Evolutionary conservation across 2,797 vertebrate genomes (phyloP).

Genomic region (Hapalemur alaotrensis): DNA sequence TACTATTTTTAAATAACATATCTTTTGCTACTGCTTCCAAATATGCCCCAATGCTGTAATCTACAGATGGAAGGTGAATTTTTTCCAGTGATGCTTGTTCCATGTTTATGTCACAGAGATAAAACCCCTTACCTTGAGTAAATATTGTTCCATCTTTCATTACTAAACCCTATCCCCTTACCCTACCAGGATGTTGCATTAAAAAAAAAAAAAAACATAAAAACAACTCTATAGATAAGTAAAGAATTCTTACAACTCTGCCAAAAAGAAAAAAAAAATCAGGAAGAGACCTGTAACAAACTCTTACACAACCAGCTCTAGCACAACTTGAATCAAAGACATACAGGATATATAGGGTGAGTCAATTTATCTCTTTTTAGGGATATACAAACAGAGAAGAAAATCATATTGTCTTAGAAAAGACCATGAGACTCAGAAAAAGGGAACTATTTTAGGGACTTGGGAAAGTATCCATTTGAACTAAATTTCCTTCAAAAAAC

Average conservation of each 20-base stretch:
- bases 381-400: background rate
- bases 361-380: background rate
- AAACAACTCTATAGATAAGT: background rate
- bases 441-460: background rate
- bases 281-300: background rate
- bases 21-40: background rate
- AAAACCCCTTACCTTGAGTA: background rate
- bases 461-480: background rate
- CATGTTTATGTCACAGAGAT: background rate
- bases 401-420: background rate
- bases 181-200: background rate
- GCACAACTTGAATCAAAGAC: background rate
- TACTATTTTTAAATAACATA: background rate
- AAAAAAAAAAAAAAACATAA: background rate
- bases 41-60: background rate
- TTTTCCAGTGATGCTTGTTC: background rate
- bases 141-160: background rate
- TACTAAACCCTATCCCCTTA: background rate
- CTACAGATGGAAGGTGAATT: fast-evolving
- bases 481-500: background rate
- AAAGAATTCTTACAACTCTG: background rate
- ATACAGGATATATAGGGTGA: background rate
- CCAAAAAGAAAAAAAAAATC: background rate
- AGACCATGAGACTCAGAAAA: background rate
- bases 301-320: background rate